These are phyloP conservation scores for Ovibos moschatus DNA, from an alignment of 2,113 vertebrate genomes.

Conservation along the genomic window DNA sequence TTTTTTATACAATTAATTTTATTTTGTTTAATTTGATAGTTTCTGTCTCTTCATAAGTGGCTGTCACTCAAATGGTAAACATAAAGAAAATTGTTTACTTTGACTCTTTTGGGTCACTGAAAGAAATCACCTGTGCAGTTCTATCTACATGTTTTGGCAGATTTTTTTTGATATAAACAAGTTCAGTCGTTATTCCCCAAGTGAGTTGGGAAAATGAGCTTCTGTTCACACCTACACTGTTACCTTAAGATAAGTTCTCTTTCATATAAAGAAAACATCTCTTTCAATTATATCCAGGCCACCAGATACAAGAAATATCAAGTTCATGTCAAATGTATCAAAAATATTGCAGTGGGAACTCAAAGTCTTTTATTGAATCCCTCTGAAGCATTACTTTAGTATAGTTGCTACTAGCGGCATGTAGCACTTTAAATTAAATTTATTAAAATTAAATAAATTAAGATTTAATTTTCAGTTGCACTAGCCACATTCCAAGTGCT, in stretches of 20 bases:
- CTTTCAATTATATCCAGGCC: constrained; percentile 36
- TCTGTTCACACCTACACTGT: constrained; percentile 32
- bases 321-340: constrained; percentile 24
- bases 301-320: constrained; percentile 17
- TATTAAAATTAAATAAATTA: neutral
- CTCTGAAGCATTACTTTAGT: neutral
- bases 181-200: constrained; percentile 27
- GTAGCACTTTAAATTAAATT: neutral
- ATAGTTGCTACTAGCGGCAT: neutral
- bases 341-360: neutral
- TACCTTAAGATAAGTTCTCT: neutral
- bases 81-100: neutral
- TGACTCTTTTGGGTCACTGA: constrained; percentile 5
- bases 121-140: neutral
- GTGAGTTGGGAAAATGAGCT: constrained; percentile 33
- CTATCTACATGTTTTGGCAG: neutral
- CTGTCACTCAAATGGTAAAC: neutral
- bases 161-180: constrained; percentile 20
- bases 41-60: neutral
- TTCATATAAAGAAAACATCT: neutral
- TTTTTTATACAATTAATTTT: neutral
- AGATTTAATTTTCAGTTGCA: neutral
- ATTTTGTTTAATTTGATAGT: neutral
- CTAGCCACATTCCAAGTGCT: neutral
- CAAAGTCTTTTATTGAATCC: neutral